phyloP scores from a whole-genome alignment of 2,113 vertebrate genomes.

The Pheucticus melanocephalus region DNA sequence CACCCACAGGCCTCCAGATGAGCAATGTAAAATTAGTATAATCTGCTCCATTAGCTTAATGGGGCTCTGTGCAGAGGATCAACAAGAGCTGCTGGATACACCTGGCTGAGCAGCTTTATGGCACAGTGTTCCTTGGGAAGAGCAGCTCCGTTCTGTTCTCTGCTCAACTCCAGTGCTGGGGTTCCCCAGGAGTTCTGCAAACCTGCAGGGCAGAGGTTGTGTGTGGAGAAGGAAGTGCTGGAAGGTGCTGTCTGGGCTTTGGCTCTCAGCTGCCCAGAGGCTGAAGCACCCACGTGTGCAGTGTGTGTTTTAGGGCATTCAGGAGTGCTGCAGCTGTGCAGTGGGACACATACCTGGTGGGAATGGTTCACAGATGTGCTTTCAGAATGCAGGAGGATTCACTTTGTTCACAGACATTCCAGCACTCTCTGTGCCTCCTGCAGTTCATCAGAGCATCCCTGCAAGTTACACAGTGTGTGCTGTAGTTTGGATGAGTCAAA shows the following conservation, averaged over 20 bases:
- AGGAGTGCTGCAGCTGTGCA: neutral
- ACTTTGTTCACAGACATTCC: neutral
- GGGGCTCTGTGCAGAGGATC: neutral
- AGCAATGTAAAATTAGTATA: neutral
- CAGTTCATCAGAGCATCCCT: neutral
- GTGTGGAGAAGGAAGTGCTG: neutral
- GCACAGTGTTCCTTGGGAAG: neutral
- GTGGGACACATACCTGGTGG: rapidly evolving
- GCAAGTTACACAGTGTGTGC: rapidly evolving
- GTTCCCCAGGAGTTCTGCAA: neutral
- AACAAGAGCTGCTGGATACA: neutral
- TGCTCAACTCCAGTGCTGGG: rapidly evolving
- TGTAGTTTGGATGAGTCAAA: neutral
- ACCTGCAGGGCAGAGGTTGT: neutral
- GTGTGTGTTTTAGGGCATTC: neutral
- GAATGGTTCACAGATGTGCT: neutral
- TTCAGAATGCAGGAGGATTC: neutral
- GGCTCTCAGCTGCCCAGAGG: neutral
- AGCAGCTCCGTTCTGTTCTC: neutral
- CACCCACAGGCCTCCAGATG: neutral
- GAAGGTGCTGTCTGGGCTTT: neutral
- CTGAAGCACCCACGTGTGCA: rapidly evolving
- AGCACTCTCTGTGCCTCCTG: neutral
- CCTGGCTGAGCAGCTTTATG: neutral
- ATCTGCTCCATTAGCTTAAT: neutral